phyloP scores from a whole-genome alignment of 2,888 invertebrate species.

The Cancer borealis region DNA sequence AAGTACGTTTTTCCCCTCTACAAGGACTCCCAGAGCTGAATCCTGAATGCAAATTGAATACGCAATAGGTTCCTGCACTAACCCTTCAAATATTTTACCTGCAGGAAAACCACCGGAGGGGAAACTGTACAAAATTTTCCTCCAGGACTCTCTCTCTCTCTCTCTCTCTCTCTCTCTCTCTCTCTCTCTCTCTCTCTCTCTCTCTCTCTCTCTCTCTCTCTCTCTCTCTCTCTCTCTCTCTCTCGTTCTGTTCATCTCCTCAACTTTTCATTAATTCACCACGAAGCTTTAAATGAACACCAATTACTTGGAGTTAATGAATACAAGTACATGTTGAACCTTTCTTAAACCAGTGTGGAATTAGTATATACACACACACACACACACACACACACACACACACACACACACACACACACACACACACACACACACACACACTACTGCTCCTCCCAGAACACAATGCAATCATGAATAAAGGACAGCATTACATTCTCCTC shows the following conservation, averaged over 20 bases:
- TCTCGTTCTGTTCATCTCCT: not conserved
- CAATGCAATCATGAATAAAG: not conserved
- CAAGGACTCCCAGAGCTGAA: too few species aligned
- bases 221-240: not conserved
- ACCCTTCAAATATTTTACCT: conserved; percentile 27
- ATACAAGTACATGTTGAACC: not conserved
- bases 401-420: not conserved
- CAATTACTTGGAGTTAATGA: not conserved
- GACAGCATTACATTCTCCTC: not conserved
- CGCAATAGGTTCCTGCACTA: not conserved
- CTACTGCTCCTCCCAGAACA: not conserved
- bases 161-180: not conserved
- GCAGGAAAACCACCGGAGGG: conserved; percentile 1
- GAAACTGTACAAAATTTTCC: not conserved
- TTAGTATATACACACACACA: too few species aligned
- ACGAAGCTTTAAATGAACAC: not conserved
- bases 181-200: not conserved
- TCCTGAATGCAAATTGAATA: not conserved
- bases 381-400: too few species aligned
- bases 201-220: not conserved
- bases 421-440: too few species aligned
- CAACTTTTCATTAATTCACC: not conserved
- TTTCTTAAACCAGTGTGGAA: not conserved
- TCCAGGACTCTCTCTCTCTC: not conserved
- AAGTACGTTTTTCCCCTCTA: too few species aligned